Conservation (phyloP, 2,113 vertebrate genomes). For the Isichthys henryi region DNA sequence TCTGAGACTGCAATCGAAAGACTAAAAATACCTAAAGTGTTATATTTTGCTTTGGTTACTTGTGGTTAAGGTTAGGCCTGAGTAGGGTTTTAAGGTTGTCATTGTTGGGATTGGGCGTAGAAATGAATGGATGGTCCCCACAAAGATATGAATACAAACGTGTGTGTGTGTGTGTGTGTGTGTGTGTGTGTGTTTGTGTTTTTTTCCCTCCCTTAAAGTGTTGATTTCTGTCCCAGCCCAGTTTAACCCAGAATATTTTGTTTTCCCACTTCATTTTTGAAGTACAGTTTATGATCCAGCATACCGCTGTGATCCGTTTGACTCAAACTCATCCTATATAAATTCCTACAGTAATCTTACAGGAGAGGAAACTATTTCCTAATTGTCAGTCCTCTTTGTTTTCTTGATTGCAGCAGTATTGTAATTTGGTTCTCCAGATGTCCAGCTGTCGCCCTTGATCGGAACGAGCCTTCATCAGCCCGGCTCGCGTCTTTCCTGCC, state of each 20-base stretch:
- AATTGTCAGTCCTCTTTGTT: not conserved
- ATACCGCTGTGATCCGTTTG: not conserved
- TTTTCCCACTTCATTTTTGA: not conserved
- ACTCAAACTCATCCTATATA: not conserved
- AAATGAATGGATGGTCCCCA: not conserved
- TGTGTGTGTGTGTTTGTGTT: not conserved
- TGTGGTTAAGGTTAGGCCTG: not conserved
- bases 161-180: not conserved
- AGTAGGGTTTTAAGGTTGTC: not conserved
- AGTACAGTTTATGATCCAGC: not conserved
- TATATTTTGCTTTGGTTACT: too few species aligned
- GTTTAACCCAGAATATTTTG: not conserved
- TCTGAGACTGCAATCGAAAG: too few species aligned
- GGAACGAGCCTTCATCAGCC: not conserved
- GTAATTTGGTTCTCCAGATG: not conserved
- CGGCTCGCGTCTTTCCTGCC: not conserved
- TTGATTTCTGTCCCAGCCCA: not conserved
- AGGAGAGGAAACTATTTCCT: not conserved
- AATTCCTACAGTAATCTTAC: not conserved
- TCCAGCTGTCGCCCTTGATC: not conserved
- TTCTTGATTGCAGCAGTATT: not conserved
- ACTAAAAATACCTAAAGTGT: too few species aligned
- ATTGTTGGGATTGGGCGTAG: not conserved
- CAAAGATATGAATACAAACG: not conserved
- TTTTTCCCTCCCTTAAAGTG: not conserved